Conservation (phyloP, 2,113 vertebrate genomes). For the Archilochus colubris region DNA sequence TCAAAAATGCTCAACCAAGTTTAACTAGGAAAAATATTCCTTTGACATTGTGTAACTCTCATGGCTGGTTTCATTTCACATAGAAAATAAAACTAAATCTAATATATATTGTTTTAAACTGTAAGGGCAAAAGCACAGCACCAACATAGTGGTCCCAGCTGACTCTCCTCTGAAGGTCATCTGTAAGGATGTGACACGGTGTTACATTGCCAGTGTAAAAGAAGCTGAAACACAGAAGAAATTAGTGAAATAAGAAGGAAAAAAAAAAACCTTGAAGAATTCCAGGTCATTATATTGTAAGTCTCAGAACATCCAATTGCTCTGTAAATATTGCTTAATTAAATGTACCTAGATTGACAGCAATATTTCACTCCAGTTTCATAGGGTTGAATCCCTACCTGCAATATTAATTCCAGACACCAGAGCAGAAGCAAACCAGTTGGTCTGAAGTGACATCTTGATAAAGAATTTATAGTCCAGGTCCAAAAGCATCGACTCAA, state of each 20-base stretch:
- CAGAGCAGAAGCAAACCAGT: background rate
- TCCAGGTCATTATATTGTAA: background rate
- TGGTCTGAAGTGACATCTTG: constrained; percentile 15
- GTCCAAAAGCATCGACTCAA: background rate
- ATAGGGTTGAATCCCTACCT: background rate
- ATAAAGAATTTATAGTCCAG: constrained; percentile 22
- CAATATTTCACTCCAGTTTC: background rate
- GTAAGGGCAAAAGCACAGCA: background rate
- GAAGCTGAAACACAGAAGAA: background rate
- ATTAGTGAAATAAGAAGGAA: background rate
- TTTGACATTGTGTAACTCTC: background rate
- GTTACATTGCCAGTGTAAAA: background rate
- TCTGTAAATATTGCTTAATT: constrained; percentile 47
- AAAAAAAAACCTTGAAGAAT: background rate
- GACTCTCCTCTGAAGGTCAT: background rate
- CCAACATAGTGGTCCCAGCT: background rate
- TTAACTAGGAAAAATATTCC: background rate
- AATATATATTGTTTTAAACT: background rate
- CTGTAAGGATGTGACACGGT: background rate
- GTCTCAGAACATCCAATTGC: background rate
- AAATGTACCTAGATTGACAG: constrained; percentile 18
- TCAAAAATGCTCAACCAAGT: background rate
- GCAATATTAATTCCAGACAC: constrained; percentile 19
- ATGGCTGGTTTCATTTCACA: background rate
- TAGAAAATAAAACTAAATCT: background rate